Evolutionary conservation across 2,113 vertebrate species (phyloP).

Genomic region (Pachyramphus minor): DNA sequence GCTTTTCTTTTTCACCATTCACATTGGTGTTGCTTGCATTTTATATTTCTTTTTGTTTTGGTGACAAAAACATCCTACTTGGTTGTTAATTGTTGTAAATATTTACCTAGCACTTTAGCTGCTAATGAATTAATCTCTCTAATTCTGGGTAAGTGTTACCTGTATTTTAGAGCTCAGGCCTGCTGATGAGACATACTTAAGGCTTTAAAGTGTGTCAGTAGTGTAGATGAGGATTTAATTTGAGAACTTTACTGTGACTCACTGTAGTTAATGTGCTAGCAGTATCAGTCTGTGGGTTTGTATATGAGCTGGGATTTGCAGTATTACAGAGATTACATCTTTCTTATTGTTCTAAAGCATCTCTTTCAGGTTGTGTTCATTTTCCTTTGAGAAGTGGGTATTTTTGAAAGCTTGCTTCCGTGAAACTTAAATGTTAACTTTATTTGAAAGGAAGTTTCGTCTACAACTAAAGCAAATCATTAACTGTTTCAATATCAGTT

Average conservation of each 20-base stretch:
- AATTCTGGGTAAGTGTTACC: neutral
- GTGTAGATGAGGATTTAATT: constrained; percentile 39
- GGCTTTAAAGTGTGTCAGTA: constrained; percentile 7
- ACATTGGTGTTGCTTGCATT: neutral
- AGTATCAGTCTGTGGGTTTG: constrained; percentile 30
- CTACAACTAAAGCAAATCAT: neutral
- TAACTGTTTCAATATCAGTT: neutral
- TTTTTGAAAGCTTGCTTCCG: neutral
- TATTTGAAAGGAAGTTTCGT: neutral
- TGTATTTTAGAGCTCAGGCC: neutral
- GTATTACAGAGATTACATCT: constrained; percentile 27
- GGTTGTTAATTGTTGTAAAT: constrained; percentile 27
- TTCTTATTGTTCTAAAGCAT: constrained; percentile 22
- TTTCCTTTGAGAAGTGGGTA: neutral
- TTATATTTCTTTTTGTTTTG: neutral
- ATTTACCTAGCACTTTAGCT: constrained; percentile 12
- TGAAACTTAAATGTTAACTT: neutral
- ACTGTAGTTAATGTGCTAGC: constrained; percentile 13
- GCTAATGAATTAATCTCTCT: neutral
- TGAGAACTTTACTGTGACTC: constrained; percentile 34
- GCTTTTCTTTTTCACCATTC: neutral
- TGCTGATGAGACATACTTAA: constrained; percentile 17
- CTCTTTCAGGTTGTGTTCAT: neutral
- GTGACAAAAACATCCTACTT: neutral
- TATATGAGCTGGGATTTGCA: neutral